Conservation (phyloP, 2,888 invertebrate species). For the Clunio marinus region DNA sequence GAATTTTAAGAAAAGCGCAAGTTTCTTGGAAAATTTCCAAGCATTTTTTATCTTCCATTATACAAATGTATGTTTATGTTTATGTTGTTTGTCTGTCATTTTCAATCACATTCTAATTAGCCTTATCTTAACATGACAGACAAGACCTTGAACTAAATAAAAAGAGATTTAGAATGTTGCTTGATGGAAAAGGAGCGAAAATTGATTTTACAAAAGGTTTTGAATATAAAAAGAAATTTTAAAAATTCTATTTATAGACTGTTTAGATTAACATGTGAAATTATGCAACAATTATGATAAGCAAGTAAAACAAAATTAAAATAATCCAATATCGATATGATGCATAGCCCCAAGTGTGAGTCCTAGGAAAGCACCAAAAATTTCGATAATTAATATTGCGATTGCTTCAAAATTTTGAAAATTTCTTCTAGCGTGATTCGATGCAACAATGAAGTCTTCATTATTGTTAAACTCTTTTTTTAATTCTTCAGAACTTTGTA, state of each 20-base stretch:
- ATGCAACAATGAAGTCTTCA: neutral
- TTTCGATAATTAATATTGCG: slow-evolving; percentile 42
- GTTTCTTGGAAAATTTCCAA: neutral
- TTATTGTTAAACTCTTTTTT: neutral
- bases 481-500: neutral
- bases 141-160: neutral
- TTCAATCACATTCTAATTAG: neutral
- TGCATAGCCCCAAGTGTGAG: slow-evolving; percentile 42
- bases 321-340: too few species aligned
- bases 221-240: too few species aligned
- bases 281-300: too few species aligned
- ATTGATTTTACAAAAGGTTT: too few species aligned
- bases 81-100: neutral
- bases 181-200: too few species aligned
- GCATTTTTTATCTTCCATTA: neutral
- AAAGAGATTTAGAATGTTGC: neutral
- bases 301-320: too few species aligned
- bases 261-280: too few species aligned
- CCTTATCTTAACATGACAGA: neutral
- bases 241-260: too few species aligned
- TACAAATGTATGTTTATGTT: too few species aligned
- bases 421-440: neutral
- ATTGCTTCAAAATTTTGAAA: slow-evolving; percentile 36
- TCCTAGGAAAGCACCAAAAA: slow-evolving; percentile 42
- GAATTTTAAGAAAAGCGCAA: too few species aligned